phyloP scores from a whole-genome alignment of 2,797 vertebrate genomes.

The Babyrousa celebensis region DNA sequence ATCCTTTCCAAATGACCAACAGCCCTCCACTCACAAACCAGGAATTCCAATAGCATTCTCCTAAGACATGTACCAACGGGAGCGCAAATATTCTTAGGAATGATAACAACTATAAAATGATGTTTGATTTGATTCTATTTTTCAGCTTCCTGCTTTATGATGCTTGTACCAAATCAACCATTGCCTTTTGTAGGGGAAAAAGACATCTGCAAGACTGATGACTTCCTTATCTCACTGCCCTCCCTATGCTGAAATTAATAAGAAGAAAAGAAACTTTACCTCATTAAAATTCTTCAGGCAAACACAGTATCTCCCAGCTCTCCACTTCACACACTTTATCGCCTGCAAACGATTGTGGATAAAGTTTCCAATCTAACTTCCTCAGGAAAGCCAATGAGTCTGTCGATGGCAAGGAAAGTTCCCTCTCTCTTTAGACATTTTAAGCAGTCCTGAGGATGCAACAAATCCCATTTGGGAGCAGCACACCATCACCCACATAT shows the following conservation, averaged over 20 bases:
- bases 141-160: constrained; percentile 75
- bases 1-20: constrained; percentile 62
- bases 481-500: constrained; percentile 81
- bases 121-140: constrained; percentile 77
- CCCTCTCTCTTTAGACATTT: constrained; percentile 78
- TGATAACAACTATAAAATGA: constrained; percentile 74
- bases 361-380: constrained; percentile 74
- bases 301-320: constrained; percentile 37
- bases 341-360: constrained; percentile 46
- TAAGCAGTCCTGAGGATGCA: constrained; percentile 70
- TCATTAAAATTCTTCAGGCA: constrained; percentile 83
- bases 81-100: constrained; percentile 65
- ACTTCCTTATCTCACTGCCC: constrained; percentile 81
- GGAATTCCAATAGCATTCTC: neutral
- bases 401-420: neutral
- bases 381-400: constrained; percentile 19
- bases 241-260: constrained; percentile 85
- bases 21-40: neutral
- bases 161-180: constrained; percentile 50
- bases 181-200: constrained; percentile 66
- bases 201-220: constrained; percentile 70
- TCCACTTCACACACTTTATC: constrained; percentile 71
- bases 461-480: constrained; percentile 84
- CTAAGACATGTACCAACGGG: neutral
- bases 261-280: constrained; percentile 85